Evolutionary conservation across 2,797 vertebrate species (phyloP).

Genomic region (Centroberyx gerrardi): DNA sequence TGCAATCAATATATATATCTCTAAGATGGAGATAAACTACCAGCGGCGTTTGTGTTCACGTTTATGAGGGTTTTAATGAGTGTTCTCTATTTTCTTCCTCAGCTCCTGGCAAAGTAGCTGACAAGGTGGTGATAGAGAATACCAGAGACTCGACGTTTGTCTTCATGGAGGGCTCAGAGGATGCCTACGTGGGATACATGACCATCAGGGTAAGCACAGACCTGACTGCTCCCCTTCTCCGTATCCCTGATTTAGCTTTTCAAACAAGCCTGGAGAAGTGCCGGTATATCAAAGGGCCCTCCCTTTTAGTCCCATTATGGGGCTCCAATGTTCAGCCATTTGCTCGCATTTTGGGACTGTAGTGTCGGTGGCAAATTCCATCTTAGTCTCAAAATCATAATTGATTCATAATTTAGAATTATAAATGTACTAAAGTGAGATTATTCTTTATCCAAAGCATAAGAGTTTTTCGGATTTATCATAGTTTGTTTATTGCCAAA

Average conservation of each 20-base stretch:
- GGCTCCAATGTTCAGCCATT: background rate
- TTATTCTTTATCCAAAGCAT: background rate
- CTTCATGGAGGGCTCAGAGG: slow-evolving; percentile 99
- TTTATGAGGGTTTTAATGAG: slow-evolving; percentile 19
- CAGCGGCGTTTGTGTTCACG: slow-evolving; percentile 9
- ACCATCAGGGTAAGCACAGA: slow-evolving; percentile 93
- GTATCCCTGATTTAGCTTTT: background rate
- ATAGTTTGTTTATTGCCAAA: background rate
- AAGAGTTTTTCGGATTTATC: too few species aligned
- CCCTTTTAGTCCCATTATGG: background rate
- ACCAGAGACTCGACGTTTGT: slow-evolving; percentile 99
- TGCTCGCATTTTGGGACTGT: background rate
- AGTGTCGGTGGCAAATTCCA: background rate
- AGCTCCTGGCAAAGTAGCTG: slow-evolving; percentile 98
- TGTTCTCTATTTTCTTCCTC: slow-evolving; percentile 40
- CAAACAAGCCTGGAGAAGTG: background rate
- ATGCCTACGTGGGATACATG: slow-evolving; percentile 99
- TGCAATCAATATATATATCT: slow-evolving; percentile 25
- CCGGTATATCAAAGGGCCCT: background rate
- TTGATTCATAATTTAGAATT: slow-evolving; percentile 18
- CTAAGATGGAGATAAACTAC: background rate
- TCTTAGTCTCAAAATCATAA: background rate
- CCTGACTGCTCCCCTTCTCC: background rate
- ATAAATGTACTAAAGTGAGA: too few species aligned
- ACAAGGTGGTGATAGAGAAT: slow-evolving; percentile 99